phyloP scores from a whole-genome alignment of 2,113 vertebrate species.

The Tragelaphus imberbis region DNA sequence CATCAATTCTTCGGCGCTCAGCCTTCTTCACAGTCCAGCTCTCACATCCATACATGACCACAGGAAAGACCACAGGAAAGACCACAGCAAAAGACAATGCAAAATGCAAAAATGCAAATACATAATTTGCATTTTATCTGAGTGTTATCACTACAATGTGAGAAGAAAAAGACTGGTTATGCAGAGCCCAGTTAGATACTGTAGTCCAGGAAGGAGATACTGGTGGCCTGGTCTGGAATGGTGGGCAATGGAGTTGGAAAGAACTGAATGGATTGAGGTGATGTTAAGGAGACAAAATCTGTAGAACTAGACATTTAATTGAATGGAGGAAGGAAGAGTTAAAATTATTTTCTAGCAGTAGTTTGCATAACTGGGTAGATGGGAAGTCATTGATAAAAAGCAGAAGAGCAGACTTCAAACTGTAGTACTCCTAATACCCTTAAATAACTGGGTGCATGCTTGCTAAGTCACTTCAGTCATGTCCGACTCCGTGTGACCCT shows the following conservation, averaged over 20 bases:
- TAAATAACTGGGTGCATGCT: not conserved
- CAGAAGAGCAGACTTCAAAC: not conserved
- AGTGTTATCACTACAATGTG: not conserved
- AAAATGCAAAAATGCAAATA: not conserved
- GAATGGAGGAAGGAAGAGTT: not conserved
- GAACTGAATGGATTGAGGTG: not conserved
- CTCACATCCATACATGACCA: too few relatives aligned
- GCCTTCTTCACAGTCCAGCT: too few relatives aligned
- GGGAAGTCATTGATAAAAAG: not conserved
- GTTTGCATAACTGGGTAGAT: not conserved
- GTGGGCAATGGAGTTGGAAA: not conserved
- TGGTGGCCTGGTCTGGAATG: not conserved
- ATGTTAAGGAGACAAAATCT: not conserved
- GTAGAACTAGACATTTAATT: not conserved
- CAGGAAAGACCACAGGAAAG: too few relatives aligned
- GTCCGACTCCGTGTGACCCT: accelerated
- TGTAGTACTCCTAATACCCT: not conserved
- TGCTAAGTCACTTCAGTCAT: not conserved
- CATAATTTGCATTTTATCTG: not conserved
- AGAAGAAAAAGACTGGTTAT: not conserved
- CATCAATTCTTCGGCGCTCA: too few relatives aligned
- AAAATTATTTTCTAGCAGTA: not conserved
- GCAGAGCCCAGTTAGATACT: not conserved
- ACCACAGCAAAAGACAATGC: not conserved
- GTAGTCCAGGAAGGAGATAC: not conserved